A percentile compares a stretch with the other conserved stretches of the same genome.
Conservation (phyloP, 2,888 invertebrate species). For the Arrhopalites spinosus region DNA sequence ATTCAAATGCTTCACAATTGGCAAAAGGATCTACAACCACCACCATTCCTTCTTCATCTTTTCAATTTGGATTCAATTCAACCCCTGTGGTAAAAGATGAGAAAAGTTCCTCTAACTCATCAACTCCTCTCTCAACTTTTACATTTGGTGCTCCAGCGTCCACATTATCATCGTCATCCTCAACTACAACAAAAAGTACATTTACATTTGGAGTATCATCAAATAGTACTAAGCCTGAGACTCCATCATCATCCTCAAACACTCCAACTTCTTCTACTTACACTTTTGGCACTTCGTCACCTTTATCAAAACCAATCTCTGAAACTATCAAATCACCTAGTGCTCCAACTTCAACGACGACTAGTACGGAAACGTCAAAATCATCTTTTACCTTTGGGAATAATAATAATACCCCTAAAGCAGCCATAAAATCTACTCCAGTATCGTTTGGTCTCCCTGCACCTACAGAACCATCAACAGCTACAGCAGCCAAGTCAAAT, state of each 20-base stretch:
- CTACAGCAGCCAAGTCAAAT: slow-evolving; percentile 26
- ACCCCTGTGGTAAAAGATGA: no score
- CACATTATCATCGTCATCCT: neutral
- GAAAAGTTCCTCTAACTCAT: no score
- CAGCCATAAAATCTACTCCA: neutral
- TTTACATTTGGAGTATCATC: slow-evolving; percentile 14
- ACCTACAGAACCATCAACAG: slow-evolving; percentile 22
- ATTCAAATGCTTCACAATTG: slow-evolving; percentile 10
- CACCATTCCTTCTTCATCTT: neutral
- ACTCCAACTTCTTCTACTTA: neutral
- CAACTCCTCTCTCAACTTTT: slow-evolving; percentile 8
- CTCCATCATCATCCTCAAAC: slow-evolving; percentile 7
- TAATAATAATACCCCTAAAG: neutral
- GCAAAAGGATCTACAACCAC: neutral
- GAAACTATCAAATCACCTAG: neutral
- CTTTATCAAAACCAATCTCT: neutral
- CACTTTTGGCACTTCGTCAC: neutral
- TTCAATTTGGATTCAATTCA: slow-evolving; percentile 19
- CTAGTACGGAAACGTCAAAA: neutral
- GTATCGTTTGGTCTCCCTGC: slow-evolving; percentile 21
- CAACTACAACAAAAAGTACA: neutral
- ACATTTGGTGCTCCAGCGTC: neutral
- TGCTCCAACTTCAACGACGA: neutral
- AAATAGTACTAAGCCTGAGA: slow-evolving; percentile 11
- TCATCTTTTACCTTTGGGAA: neutral